Evolutionary conservation across 1,140 invertebrate genomes (phyloP).

Genomic region (Macrostomum lignano): DNA sequence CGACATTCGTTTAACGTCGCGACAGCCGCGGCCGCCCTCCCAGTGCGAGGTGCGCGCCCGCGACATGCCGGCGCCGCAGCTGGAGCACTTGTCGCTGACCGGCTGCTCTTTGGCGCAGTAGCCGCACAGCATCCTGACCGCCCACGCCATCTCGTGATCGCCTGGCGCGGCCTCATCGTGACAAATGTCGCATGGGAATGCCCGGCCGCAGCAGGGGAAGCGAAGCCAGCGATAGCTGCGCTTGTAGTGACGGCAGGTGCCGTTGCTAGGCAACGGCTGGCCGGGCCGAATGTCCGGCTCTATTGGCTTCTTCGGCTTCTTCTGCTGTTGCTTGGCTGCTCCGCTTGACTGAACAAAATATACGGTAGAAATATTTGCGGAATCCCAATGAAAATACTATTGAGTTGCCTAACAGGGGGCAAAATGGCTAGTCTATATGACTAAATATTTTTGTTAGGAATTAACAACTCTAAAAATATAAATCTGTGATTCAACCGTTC

Average conservation of each 20-base stretch:
- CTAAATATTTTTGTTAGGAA: no score
- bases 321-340: no score
- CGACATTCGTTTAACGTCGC: slow-evolving; percentile 25
- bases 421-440: no score
- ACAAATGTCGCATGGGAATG: slow-evolving; percentile 27
- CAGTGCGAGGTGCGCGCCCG: slow-evolving; percentile 16
- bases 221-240: slow-evolving; percentile 28
- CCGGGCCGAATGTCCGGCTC: no score
- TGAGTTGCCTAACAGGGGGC: no score
- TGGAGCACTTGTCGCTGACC: slow-evolving; percentile 14
- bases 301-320: no score
- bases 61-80: slow-evolving; percentile 14
- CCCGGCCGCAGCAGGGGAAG: slow-evolving; percentile 28
- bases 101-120: slow-evolving; percentile 28
- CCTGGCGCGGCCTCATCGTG: slow-evolving; percentile 22
- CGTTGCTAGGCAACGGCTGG: slow-evolving; percentile 20
- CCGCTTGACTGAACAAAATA: no score
- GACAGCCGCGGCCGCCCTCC: slow-evolving; percentile 27
- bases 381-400: no score
- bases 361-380: no score
- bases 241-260: slow-evolving; percentile 28
- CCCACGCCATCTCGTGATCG: slow-evolving; percentile 25
- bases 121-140: slow-evolving; percentile 28
- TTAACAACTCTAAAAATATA: no score
- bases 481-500: no score